Conservation (phyloP, 2,113 vertebrate species). For the Notothenia rossii region DNA sequence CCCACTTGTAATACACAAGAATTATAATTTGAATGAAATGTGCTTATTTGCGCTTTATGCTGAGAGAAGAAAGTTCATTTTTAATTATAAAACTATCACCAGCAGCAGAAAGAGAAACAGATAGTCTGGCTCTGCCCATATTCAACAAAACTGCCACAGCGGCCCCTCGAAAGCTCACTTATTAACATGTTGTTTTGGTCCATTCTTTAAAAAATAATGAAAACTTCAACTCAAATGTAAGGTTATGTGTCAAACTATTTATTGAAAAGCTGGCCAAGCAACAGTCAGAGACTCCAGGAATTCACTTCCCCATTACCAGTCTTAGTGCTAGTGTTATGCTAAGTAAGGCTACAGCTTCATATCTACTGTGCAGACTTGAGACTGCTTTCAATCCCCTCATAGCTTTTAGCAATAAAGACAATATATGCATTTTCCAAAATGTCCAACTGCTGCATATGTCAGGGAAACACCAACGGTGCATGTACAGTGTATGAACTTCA, state of each 20-base stretch:
- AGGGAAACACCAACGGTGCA: not conserved
- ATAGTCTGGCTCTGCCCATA: not conserved
- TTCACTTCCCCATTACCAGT: not conserved
- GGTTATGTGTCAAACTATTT: too few relatives aligned
- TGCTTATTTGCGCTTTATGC: not conserved
- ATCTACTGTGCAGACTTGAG: not conserved
- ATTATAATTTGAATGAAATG: not conserved
- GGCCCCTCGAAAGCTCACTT: not conserved
- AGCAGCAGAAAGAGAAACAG: not conserved
- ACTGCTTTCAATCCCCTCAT: not conserved
- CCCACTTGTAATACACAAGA: not conserved
- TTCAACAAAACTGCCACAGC: too few relatives aligned
- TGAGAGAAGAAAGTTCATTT: not conserved
- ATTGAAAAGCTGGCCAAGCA: too few relatives aligned
- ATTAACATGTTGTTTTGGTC: not conserved
- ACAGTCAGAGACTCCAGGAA: too few relatives aligned
- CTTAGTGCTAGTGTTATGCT: not conserved
- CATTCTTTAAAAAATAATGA: too few relatives aligned
- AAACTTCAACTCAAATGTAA: too few relatives aligned
- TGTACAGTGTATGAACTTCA: constrained; percentile 4
- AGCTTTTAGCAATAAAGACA: not conserved
- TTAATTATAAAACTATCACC: too few relatives aligned
- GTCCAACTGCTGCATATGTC: constrained; percentile 12
- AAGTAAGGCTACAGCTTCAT: not conserved
- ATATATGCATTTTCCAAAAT: constrained; percentile 3